A percentile compares a stretch with the other conserved stretches of the same genome.
Conservation (phyloP, 2,113 vertebrate species). For the Plecotus auritus region DNA sequence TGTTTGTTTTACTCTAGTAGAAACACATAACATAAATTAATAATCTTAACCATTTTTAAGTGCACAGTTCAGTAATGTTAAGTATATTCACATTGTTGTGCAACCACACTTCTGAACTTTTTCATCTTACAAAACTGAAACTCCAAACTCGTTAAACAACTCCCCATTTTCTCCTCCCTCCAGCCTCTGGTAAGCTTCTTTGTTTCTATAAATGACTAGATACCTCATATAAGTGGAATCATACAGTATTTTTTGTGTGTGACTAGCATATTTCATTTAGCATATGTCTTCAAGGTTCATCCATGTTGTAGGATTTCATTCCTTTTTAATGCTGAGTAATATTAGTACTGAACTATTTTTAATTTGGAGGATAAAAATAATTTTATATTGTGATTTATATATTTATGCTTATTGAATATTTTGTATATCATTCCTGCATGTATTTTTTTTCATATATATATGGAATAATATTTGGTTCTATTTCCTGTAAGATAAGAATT, state of each 20-base stretch:
- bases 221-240: background rate
- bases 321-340: background rate
- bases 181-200: background rate
- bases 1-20: background rate
- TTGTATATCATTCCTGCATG: background rate
- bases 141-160: background rate
- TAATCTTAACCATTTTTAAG: background rate
- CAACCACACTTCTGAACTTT: background rate
- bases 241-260: background rate
- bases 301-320: background rate
- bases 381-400: background rate
- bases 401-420: constrained; percentile 20
- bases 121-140: background rate
- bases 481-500: background rate
- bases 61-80: background rate
- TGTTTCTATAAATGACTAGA: background rate
- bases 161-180: too few relatives aligned
- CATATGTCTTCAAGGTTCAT: background rate
- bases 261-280: background rate
- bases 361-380: background rate
- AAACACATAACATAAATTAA: background rate
- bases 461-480: background rate
- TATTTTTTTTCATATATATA: background rate
- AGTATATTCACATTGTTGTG: background rate
- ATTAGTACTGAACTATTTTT: background rate